Evolutionary conservation across 1,140 invertebrate species (phyloP).

Genomic region (Tetragonula clypearis): DNA sequence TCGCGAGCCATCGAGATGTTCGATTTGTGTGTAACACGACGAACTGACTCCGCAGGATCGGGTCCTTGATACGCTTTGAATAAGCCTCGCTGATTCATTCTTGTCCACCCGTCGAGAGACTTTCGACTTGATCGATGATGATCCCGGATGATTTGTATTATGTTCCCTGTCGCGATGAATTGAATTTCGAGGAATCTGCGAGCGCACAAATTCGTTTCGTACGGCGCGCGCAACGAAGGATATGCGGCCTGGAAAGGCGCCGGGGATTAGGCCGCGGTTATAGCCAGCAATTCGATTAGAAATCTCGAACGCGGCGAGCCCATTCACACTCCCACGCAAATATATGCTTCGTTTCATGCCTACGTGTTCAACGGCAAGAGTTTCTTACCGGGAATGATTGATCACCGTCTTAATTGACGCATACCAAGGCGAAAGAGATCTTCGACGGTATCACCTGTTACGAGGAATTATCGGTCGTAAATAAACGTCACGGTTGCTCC

Average conservation of each 20-base stretch:
- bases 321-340: slow-evolving; percentile 9
- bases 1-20: slow-evolving; percentile 42
- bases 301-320: slow-evolving; percentile 12
- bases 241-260: slow-evolving; percentile 30
- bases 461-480: slow-evolving; percentile 17
- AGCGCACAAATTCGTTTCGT: background rate
- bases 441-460: slow-evolving; percentile 24
- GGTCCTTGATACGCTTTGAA: slow-evolving; percentile 50
- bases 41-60: slow-evolving; percentile 44
- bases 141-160: slow-evolving; percentile 65
- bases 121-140: slow-evolving; percentile 65
- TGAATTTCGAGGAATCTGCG: slow-evolving; percentile 59
- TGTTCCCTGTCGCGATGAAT: slow-evolving; percentile 51
- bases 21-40: slow-evolving; percentile 45
- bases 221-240: background rate
- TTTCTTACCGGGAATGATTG: slow-evolving; percentile 33
- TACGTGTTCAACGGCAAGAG: slow-evolving; percentile 16
- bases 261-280: slow-evolving; percentile 47
- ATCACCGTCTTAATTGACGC: slow-evolving; percentile 60
- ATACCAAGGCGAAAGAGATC: slow-evolving; percentile 28
- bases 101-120: slow-evolving; percentile 62
- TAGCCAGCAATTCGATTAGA: slow-evolving; percentile 47
- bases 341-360: background rate
- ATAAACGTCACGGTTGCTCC: background rate
- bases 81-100: slow-evolving; percentile 67